Evolutionary conservation across 37 sponge, comb jelly and placozoan genomes (phyloP), one percentile per base, ranked within the genome.

Genomic region (Tethya wilhelma): DNA sequence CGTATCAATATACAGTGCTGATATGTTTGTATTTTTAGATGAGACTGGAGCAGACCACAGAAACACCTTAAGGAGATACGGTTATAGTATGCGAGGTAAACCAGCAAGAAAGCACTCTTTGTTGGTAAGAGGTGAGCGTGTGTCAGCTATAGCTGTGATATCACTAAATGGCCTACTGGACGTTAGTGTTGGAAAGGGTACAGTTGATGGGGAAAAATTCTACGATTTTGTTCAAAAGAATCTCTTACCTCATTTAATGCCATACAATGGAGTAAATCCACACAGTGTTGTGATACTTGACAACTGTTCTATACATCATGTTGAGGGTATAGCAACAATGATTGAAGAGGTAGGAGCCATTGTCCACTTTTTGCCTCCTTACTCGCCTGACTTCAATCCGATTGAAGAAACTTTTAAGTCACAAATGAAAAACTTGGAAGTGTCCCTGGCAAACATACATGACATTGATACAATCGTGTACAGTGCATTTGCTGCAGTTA

Each of bases 11-110:
- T 79, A 79, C 40, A 33, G 19, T 29, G 41, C 71, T 28, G 81
- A 80, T 2, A 69, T 80, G 70, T 40, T 80, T 29, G 44, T 80
- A 59, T 80, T 80, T 69, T 9, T 80, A 37, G 81, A 80, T 68
- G 70, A 80, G 34, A 69, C 71, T 68, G 81, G 81, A 23, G 59
- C 81, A 38, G 81, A 80, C 32, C 22, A 44, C 31, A 56, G 81
- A 36, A 69, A 81, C 36, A 8, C 5, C 6, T 14, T 81, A 26
- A 36, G 64, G n/a, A 81, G 41, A 49, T 72, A 71, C 69, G 81
- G 71, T 1, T 80, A 80, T 43, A 80, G 71, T 69, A 9, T 80
- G 43, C 44, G 71, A 7, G 60, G 70, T 20, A 68, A 29, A 26
- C 67, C 79, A 25, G 44, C 56, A 39, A 36, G 29, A 2, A 29